A percentile compares a stretch with the other conserved stretches of the same genome.
These are phyloP conservation scores for Agriopis leucophaearia DNA, from an alignment of 2,888 invertebrate species.

Conservation along the genomic window DNA sequence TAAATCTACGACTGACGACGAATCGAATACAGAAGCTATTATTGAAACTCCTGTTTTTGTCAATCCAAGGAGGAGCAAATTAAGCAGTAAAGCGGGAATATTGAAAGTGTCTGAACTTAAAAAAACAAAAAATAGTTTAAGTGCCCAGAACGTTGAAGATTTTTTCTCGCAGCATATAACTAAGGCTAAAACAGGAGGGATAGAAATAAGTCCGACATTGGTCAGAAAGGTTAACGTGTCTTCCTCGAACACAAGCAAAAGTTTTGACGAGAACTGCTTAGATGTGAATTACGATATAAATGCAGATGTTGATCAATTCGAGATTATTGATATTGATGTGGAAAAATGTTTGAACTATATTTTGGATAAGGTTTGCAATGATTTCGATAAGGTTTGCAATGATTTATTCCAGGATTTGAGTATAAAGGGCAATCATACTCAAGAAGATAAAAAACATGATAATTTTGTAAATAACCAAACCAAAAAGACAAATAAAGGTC, in stretches of 20 bases:
- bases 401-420: slow-evolving; percentile 54
- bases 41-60: slow-evolving; percentile 56
- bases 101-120: slow-evolving; percentile 28
- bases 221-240: slow-evolving; percentile 69
- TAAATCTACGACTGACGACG: slow-evolving; percentile 63
- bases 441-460: not conserved
- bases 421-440: not conserved
- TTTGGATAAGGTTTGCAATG: slow-evolving; percentile 67
- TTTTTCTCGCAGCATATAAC: slow-evolving; percentile 69
- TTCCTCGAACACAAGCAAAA: slow-evolving; percentile 65
- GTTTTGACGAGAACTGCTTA: slow-evolving; percentile 52
- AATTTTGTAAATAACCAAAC: not conserved
- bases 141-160: slow-evolving; percentile 60
- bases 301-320: slow-evolving; percentile 42
- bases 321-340: slow-evolving; percentile 60
- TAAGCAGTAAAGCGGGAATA: slow-evolving; percentile 27
- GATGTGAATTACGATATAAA: slow-evolving; percentile 46
- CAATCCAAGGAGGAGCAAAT: slow-evolving; percentile 49
- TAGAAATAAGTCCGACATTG: slow-evolving; percentile 65
- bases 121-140: slow-evolving; percentile 34
- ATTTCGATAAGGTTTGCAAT: slow-evolving; percentile 69
- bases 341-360: slow-evolving; percentile 68
- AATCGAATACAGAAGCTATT: slow-evolving; percentile 64
- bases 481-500: not conserved
- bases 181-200: slow-evolving; percentile 54